Evolutionary conservation across 2,888 invertebrate species (phyloP).

Genomic region (Xestia rhomboidea): DNA sequence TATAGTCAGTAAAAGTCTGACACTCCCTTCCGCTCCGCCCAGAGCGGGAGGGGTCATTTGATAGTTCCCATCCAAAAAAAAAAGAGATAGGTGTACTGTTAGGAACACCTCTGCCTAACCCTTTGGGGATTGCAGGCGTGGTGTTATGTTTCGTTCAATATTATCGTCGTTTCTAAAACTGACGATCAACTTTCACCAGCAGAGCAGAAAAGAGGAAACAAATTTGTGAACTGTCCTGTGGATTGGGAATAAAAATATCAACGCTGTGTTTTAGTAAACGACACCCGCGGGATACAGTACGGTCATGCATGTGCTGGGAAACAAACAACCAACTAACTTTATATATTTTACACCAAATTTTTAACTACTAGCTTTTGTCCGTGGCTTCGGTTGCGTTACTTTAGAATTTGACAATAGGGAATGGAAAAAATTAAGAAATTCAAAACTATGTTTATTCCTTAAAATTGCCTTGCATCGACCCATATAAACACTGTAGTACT

Average conservation of each 20-base stretch:
- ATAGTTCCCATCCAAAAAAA: too few relatives aligned
- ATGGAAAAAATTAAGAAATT: too few relatives aligned
- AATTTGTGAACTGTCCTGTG: slow-evolving; percentile 14
- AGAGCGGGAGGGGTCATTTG: too few relatives aligned
- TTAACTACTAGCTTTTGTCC: not conserved
- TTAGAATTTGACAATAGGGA: too few relatives aligned
- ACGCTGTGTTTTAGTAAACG: slow-evolving; percentile 39
- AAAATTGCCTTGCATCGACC: too few relatives aligned
- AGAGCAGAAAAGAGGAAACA: not conserved
- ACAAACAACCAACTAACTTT: slow-evolving; percentile 11
- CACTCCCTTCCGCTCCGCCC: too few relatives aligned
- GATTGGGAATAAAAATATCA: slow-evolving; percentile 40
- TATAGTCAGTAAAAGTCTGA: too few relatives aligned
- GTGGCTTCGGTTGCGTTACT: too few relatives aligned
- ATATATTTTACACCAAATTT: not conserved
- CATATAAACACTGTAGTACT: too few relatives aligned
- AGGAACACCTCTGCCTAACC: not conserved
- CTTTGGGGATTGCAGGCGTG: not conserved
- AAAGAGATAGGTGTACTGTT: too few relatives aligned
- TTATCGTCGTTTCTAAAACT: not conserved
- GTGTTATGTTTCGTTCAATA: not conserved
- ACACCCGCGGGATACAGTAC: slow-evolving; percentile 15
- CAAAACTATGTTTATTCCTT: too few relatives aligned
- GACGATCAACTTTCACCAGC: not conserved
- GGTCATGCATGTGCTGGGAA: slow-evolving; percentile 22